Evolutionary conservation across 2,113 vertebrate genomes (phyloP).

Genomic region (Malurus cyaneus): DNA sequence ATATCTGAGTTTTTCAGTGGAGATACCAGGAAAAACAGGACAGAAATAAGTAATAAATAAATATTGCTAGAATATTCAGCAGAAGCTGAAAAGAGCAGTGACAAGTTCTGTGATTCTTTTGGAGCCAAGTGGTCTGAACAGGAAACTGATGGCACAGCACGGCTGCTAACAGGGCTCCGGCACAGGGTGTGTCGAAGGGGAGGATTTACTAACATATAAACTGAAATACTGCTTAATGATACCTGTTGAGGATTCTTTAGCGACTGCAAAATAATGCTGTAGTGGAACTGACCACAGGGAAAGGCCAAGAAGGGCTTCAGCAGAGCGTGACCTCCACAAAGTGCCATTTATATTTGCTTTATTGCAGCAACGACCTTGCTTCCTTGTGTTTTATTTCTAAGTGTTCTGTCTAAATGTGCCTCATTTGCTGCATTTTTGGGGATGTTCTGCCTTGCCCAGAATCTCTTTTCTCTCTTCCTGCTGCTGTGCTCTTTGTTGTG

Average conservation of each 20-base stretch:
- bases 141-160: neutral
- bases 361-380: neutral
- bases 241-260: neutral
- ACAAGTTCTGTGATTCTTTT: neutral
- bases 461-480: neutral
- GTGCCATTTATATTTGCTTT: neutral
- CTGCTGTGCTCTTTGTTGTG: fast-evolving
- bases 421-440: fast-evolving
- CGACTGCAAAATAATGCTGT: neutral
- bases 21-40: neutral
- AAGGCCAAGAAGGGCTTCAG: neutral
- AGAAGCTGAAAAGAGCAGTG: neutral
- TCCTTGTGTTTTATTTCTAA: neutral
- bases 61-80: neutral
- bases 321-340: neutral
- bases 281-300: neutral
- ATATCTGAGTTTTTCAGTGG: neutral
- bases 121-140: neutral
- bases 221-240: neutral
- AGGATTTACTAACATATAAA: neutral
- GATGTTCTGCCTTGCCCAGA: neutral
- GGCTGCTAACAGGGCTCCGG: neutral
- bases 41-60: neutral
- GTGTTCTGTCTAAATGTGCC: neutral
- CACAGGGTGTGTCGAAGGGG: neutral